Base-by-base conservation (phyloP, 2,888 invertebrate genomes). In the Candidula unifasciata region DNA sequence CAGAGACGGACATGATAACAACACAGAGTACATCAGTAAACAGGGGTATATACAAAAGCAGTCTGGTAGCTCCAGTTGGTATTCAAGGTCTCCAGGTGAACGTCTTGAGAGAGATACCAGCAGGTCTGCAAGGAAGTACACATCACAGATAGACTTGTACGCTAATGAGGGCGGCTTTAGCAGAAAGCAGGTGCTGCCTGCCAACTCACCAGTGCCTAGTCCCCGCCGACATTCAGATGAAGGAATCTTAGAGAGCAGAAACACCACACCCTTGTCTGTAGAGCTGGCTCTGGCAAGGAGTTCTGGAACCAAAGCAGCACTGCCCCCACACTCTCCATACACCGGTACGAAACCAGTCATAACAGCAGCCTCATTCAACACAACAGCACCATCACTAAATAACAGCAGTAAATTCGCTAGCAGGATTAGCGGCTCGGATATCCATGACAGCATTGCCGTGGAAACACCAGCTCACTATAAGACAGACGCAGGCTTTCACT, bases 211-310 rank as follows among this genome's bases (percentile, higher is more conserved):
- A 8, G 8, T 30, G 27, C 27, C 16, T 60, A 30, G 44, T 33
- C 71, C 16, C n/a, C 69, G 66, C 5, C 68, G 81, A 77, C 35
- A 71, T 54, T 57, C 66, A 30, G 64, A 83, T 60, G 69, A 69
- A 77, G 69, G 57, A 24, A 71, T 66, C 13, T 30, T 35, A 10
- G 44, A 68, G 27, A 33, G 79, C 18, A 79, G 78, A 37, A 86
- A 85, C 35, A 79, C 83, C 35, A 52, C 33, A 27, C 77, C 86
- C 2, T 79, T 86, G 54, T 86, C 85, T 21, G 78, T 71, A 54
- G 86, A 86, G 44, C 66, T 86, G 60, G 83, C 85, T 3, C 27
- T 66, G 37, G 85, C 85, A 24, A 68, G 27, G 30, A 16, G n/a
- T 16, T 73, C 66, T 18, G 66, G 18, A 27, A 30, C 10, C 13